Evolutionary conservation across 2,888 invertebrate genomes (phyloP), one percentile per base, ranked within the genome.

Genomic region (Toxonevra muliebris): DNA sequence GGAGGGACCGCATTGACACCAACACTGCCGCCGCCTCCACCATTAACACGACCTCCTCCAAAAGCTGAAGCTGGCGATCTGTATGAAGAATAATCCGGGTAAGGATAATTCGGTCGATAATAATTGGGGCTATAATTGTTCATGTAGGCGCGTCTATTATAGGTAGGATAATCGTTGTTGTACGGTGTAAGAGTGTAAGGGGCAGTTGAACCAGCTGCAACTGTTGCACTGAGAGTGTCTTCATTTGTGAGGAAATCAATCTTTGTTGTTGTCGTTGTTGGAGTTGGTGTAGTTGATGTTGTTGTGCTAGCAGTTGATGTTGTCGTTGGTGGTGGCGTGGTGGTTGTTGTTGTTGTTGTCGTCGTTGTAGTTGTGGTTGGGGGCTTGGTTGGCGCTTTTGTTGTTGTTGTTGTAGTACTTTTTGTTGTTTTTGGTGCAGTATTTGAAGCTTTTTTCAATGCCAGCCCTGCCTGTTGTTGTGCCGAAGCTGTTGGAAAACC

Each of bases 51-150:
- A 58, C 40, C 19, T 65, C 58, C 52, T 48, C 15, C 12, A 58
- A 1, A 30, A 30, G 30, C 30, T 30, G 30, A 30, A 30, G n/a
- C n/a, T n/a, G 69, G 64, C 48, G 75, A 73, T 71, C 81, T 82
- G 57, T 77, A 76, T 40, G 75, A 67, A 1, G 81, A 78, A 64
- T 83, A 83, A 13, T 84, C 84, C 10, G 84, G 84, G 72, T 83
- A 83, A 5, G 84, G 84, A 72, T 83, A 84, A 52, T 77, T 75
- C 0, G 84, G 83, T 11, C 83, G 77, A 55, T 77, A 78, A 65
- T 76, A 79, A 45, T 78, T 80, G 15, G 76, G 72, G 45, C 76
- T 78, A 65, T 75, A 80, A 30, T 77, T 72, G 55, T 73, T 73
- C 11, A 73, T 74, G 40, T 75, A 75, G 55, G 73, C 75, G 10